Base-by-base conservation (phyloP, 2,888 invertebrate species). In the Tinea semifulvella region DNA sequence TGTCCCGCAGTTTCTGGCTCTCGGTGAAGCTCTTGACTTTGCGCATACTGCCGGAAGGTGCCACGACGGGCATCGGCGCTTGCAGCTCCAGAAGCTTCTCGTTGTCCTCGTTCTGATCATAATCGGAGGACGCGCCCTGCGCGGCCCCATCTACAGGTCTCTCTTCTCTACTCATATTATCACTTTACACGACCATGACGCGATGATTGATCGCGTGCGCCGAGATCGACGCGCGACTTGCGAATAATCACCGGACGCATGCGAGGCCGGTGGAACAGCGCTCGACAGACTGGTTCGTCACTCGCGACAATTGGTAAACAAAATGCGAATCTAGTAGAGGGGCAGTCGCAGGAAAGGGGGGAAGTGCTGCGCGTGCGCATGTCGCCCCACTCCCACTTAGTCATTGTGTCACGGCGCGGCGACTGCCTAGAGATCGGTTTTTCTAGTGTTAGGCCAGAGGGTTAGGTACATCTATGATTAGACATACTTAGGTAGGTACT, bases 331-430 rank as follows among this genome's bases (percentile, higher is more conserved):
- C 63, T 61, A 60, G 58, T 70, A 52, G 55, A 58, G 75, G 73
- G 68, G 60, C 60, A 60, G 56, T 53, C 49, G 60, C 65, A 63
- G 62, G 66, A 64, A 92, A 92, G 92, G 80, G 94, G 93, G 81
- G 91, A 92, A 57, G 91, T 88, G 50, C 92, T 92, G 92, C 92
- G 66, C 71, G 66, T 93, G 85, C 63, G 94, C 92, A 36, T 31
- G 36, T 36, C 49, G 49, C 53, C 51, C 58, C 56, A 51, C 58
- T 51, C 52, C 51, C 47, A 49, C 55, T 52, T 54, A 14, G 35
- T 35, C 16, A 36, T 36, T 18, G 36, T 26, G 26, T 26, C 7
- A 26, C 11, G 2, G 2, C 14, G n/a, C n/a, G n/a, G n/a, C n/a
- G n/a, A n/a, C n/a, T n/a, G n/a, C n/a, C n/a, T n/a, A n/a, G n/a